phyloP scores from a whole-genome alignment of 37 sponge, comb jelly and placozoan species.

The Spongilla lacustris region DNA sequence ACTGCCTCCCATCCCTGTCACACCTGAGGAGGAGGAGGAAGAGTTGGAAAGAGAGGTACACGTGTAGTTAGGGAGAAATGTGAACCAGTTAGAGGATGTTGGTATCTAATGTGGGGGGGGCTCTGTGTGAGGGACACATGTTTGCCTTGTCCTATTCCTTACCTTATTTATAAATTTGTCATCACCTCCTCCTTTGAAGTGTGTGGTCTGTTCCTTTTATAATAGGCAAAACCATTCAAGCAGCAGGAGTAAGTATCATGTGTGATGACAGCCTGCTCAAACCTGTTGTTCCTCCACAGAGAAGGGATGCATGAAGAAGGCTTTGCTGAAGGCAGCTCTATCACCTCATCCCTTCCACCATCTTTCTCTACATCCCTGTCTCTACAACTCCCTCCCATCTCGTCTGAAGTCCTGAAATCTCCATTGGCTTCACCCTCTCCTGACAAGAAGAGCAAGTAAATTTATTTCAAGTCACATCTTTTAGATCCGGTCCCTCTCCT shows the following conservation, averaged over 20 bases:
- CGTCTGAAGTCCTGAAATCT: not conserved
- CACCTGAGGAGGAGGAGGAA: constrained; percentile 46
- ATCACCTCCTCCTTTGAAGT: not conserved
- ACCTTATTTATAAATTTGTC: no score
- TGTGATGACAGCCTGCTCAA: no score
- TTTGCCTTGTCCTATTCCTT: no score
- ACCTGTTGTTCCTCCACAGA: no score
- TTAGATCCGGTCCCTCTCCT: not conserved
- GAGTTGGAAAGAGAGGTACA: constrained; percentile 25
- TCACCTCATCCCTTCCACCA: not conserved
- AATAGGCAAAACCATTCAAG: not conserved
- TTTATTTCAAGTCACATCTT: no score
- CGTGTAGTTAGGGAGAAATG: no score
- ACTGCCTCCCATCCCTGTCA: constrained; percentile 24
- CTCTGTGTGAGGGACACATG: not conserved
- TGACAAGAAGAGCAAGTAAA: not conserved
- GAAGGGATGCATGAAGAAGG: not conserved
- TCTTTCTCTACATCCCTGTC: not conserved
- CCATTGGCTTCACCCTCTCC: not conserved
- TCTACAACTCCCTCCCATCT: not conserved
- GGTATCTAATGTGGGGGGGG: no score
- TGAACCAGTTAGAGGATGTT: no score
- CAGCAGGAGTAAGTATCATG: not conserved
- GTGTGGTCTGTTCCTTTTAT: not conserved
- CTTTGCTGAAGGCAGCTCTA: not conserved